Percentiles rank a stretch among this genome's conserved stretches.
Conservation (phyloP, 2,113 vertebrate genomes). For the Tragelaphus imberbis region DNA sequence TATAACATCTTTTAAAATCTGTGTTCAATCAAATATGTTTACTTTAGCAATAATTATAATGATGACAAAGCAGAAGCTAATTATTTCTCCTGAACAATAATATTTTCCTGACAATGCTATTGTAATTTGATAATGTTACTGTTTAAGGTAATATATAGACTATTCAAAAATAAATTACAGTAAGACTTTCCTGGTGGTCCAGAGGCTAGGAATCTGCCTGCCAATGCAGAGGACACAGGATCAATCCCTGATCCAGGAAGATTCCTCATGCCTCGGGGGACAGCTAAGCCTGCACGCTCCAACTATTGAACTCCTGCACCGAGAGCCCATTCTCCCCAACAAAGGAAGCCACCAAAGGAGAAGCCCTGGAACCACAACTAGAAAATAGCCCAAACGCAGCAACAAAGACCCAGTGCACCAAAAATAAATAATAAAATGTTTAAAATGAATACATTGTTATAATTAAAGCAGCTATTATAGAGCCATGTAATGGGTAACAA, state of each 20-base stretch:
- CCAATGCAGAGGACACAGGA: not conserved
- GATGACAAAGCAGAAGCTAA: not conserved
- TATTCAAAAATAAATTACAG: not conserved
- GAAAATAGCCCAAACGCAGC: not conserved
- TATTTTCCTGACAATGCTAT: not conserved
- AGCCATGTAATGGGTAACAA: not conserved
- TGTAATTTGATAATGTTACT: not conserved
- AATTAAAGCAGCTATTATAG: not conserved
- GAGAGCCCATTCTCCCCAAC: not conserved
- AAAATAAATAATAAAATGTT: not conserved
- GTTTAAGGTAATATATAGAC: not conserved
- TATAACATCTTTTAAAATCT: not conserved
- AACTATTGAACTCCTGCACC: not conserved
- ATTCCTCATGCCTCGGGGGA: not conserved
- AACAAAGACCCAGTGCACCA: not conserved
- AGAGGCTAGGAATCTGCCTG: not conserved
- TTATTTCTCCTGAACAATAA: not conserved
- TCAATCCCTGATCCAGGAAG: not conserved
- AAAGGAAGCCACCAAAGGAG: not conserved
- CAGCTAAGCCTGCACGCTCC: not conserved
- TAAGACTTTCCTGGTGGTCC: not conserved
- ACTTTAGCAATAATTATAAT: not conserved
- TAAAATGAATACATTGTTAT: not conserved
- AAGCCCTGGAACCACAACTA: not conserved
- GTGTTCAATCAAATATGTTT: not conserved